Conservation (phyloP, 2,113 vertebrate genomes). For the Forbesichthys papilliferus region DNA sequence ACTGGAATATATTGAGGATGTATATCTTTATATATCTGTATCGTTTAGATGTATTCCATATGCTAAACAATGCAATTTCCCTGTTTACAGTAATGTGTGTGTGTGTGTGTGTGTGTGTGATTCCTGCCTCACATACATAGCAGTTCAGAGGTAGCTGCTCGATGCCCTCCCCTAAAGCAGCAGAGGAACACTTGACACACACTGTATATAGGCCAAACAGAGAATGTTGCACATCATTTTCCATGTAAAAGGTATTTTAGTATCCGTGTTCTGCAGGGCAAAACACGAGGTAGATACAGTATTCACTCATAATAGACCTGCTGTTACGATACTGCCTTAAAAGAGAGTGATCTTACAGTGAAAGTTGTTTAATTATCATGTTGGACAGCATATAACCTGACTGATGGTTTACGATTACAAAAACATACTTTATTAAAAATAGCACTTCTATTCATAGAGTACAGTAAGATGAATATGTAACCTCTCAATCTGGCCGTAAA, state of each 20-base stretch:
- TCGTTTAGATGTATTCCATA: neutral
- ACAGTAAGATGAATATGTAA: too few relatives aligned
- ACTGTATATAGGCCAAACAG: neutral
- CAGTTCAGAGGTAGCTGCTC: neutral
- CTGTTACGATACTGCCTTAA: neutral
- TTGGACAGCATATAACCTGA: too few relatives aligned
- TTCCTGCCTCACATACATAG: neutral
- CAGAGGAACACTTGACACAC: neutral
- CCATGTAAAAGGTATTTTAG: neutral
- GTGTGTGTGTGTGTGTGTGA: neutral
- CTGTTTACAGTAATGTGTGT: too few relatives aligned
- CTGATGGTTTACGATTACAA: too few relatives aligned
- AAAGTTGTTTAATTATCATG: too few relatives aligned
- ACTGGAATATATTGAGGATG: too few relatives aligned
- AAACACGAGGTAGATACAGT: neutral
- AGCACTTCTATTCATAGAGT: too few relatives aligned
- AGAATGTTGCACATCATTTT: neutral
- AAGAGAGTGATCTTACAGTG: neutral
- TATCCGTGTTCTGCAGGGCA: neutral
- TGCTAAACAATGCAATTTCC: neutral
- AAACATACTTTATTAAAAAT: too few relatives aligned
- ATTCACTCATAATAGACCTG: neutral
- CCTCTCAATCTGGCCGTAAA: too few relatives aligned
- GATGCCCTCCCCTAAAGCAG: neutral
- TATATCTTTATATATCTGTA: too few relatives aligned